A percentile compares a stretch with the other conserved stretches of the same genome.
phyloP scores from a whole-genome alignment of 1,140 invertebrate genomes.

The Megathymus violae region DNA sequence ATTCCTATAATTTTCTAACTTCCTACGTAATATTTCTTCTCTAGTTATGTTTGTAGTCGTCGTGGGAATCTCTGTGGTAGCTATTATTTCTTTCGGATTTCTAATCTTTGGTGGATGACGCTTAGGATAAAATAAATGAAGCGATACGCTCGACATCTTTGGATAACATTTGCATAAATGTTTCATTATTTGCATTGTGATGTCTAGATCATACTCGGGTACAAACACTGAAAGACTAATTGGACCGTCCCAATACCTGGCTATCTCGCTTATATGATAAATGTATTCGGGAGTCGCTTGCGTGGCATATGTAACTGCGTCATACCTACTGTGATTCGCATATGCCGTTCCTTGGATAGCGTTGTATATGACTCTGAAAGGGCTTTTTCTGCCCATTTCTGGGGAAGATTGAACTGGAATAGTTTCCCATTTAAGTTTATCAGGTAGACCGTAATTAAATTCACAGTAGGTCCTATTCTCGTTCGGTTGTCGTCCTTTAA shows the following conservation, averaged over 20 bases:
- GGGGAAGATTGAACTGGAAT: conserved; percentile 80
- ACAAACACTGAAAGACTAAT: conserved; percentile 90
- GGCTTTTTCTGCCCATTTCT: conserved; percentile 83
- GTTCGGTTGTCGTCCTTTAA: conserved; percentile 77
- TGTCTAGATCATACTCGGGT: conserved; percentile 86
- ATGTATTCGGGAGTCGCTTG: conserved; percentile 91
- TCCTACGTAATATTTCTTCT: conserved; percentile 53
- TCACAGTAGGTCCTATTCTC: conserved; percentile 85
- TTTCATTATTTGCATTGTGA: conserved; percentile 85
- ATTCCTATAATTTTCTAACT: conserved; percentile 62
- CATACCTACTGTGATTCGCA: conserved; percentile 63
- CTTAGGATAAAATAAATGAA: conserved; percentile 88
- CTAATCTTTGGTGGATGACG: conserved; percentile 55
- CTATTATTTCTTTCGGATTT: conserved; percentile 36
- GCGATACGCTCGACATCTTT: conserved; percentile 87
- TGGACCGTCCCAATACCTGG: conserved; percentile 88
- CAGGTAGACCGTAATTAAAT: conserved; percentile 86
- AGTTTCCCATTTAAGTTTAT: conserved; percentile 80
- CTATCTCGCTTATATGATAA: conserved; percentile 88
- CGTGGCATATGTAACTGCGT: conserved; percentile 87
- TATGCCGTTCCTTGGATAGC: conserved; percentile 79
- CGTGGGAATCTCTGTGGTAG: conserved; percentile 47
- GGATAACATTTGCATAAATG: conserved; percentile 86
- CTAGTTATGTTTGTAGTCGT: conserved; percentile 52
- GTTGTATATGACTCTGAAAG: conserved; percentile 88